Evolutionary conservation across 2,888 invertebrate species (phyloP), one percentile per base, ranked within the genome.

Genomic region (Crematogaster levior): DNA sequence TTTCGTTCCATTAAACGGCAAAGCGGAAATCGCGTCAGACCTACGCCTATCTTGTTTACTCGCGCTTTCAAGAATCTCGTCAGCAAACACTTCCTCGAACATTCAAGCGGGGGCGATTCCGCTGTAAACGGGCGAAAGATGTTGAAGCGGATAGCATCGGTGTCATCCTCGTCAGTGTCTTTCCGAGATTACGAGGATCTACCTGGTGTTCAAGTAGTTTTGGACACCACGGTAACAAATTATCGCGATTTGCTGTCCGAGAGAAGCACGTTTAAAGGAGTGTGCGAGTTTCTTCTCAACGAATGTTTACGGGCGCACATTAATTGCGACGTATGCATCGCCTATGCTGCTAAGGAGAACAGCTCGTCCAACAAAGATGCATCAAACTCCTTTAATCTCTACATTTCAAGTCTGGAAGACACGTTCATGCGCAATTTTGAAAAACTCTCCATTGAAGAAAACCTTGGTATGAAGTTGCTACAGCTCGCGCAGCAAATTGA

Each of bases 21-120:
- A 27, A 72, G 72, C 12, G 77, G 77, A 72, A 72, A 79, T 72
- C 77, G 77, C 24, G 24, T 30, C 18, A 34, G 7, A 15, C 77
- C 73, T 34, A 79, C 77, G 34, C 77, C 77, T 34, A 79, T 79
- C 1, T 15, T 79, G 12, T 79, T 79, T 72, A 79, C 56, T 70
- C 72, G 56, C 18, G 77, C 77, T 12, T 79, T 79, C 18, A 79
- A 79, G 43, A 79, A 79, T 18, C 72, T 79, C n/a, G 73, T 79
- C 12, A 72, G 77, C 34, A 72, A 79, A 9, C 77, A 79, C 34
- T 53, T 79, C 12, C 73, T 72, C 43, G 77, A 79, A 43, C 77
- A 72, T 30, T 72, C 73, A 18, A 56, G 56, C 27, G 37, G 24
- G 3, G 56, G 56, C 21, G 43, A 79, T 58, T 58, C 34, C 30